Evolutionary conservation across 2,797 vertebrate species (phyloP).

Genomic region (Macropus fuliginosus): DNA sequence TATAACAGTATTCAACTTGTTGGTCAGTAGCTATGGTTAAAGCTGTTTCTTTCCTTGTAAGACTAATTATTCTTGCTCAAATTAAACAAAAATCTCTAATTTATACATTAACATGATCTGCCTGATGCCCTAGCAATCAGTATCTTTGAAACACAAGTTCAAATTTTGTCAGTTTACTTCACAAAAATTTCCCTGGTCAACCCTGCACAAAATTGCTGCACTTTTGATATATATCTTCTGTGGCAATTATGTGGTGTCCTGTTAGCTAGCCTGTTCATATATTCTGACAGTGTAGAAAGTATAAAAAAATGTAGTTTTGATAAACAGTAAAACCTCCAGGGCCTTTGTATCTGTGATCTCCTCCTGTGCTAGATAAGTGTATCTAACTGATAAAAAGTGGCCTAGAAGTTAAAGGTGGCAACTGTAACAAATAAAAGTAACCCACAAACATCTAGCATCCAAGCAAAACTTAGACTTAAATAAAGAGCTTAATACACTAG

Average conservation of each 20-base stretch:
- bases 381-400: slow-evolving; percentile 39
- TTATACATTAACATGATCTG: slow-evolving; percentile 16
- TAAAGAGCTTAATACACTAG: slow-evolving; percentile 18
- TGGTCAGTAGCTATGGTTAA: not conserved
- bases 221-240: not conserved
- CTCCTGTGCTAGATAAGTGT: not conserved
- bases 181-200: slow-evolving; percentile 21
- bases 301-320: not conserved
- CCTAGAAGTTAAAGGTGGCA: slow-evolving; percentile 46
- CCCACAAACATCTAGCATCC: slow-evolving; percentile 31
- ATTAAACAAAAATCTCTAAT: slow-evolving; percentile 32
- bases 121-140: not conserved
- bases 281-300: not conserved
- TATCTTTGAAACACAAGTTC: slow-evolving; percentile 23
- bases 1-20: not conserved
- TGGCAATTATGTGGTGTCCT: not conserved
- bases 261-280: not conserved
- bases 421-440: slow-evolving; percentile 39
- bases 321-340: not conserved
- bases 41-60: not conserved
- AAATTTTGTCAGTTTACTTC: slow-evolving; percentile 26
- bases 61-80: not conserved
- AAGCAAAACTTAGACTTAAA: slow-evolving; percentile 27
- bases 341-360: not conserved
- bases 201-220: not conserved